Percentiles rank a stretch among this genome's conserved stretches.
These are phyloP conservation scores for Drosophila picticornis DNA, from an alignment of 2,888 invertebrate genomes.

Conservation along the genomic window DNA sequence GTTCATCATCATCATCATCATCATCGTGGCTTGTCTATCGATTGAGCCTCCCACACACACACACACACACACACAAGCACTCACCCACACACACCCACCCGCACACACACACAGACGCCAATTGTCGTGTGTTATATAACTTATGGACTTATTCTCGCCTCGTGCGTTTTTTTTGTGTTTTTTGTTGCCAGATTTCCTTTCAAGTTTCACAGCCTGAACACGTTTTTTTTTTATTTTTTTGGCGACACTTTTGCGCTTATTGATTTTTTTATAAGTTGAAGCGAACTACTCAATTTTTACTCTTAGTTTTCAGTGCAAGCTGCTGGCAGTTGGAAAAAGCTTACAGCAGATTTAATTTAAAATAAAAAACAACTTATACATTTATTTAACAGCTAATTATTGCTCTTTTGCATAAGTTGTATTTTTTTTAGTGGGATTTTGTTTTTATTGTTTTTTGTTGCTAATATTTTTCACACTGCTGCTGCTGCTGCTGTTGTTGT, in stretches of 20 bases:
- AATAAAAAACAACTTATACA: constrained; percentile 11
- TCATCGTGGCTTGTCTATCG: constrained; percentile 52
- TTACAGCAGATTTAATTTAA: neutral
- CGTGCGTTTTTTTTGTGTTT: neutral
- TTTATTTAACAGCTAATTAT: constrained; percentile 21
- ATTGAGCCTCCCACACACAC: constrained; percentile 32
- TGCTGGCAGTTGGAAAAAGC: constrained; percentile 3
- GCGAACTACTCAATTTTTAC: constrained; percentile 4
- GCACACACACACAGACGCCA: constrained; percentile 7
- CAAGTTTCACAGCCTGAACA: constrained; percentile 37
- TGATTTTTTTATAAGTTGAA: constrained; percentile 46
- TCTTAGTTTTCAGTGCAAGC: constrained; percentile 34
- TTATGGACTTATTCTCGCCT: constrained; percentile 20
- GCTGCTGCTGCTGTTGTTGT: constrained; percentile 24
- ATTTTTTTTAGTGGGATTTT: constrained; percentile 9
- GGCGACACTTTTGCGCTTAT: constrained; percentile 41
- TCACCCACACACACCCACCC: neutral
- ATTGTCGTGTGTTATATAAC: constrained; percentile 58
- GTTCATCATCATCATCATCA: constrained; percentile 38
- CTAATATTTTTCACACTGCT: constrained; percentile 9
- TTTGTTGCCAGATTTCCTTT: neutral
- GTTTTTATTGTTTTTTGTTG: neutral
- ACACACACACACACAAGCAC: neutral
- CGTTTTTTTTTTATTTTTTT: constrained; percentile 33
- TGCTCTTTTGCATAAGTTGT: constrained; percentile 16